Evolutionary conservation across 2,797 vertebrate genomes (phyloP).

Genomic region (Euthynnus affinis): DNA sequence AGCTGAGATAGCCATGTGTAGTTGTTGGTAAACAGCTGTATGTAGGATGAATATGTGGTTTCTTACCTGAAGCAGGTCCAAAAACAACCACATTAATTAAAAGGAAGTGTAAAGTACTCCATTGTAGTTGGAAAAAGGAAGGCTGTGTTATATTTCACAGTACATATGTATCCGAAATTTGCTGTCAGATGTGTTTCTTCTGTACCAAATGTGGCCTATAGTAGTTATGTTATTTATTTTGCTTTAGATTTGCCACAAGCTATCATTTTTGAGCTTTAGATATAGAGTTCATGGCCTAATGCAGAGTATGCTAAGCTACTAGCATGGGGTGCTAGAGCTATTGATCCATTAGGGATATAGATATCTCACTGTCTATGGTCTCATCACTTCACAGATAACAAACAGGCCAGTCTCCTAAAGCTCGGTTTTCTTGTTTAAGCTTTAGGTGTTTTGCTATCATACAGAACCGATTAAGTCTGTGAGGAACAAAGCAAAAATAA

Average conservation of each 20-base stretch:
- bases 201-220: neutral
- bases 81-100: too few relatives aligned
- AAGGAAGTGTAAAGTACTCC: neutral
- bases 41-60: neutral
- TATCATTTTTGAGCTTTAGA: neutral
- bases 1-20: too few relatives aligned
- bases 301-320: neutral
- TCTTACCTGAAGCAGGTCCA: neutral
- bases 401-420: neutral
- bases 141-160: neutral
- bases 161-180: neutral
- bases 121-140: neutral
- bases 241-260: too few relatives aligned
- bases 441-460: neutral
- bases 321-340: neutral
- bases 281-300: neutral
- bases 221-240: too few relatives aligned
- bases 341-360: neutral
- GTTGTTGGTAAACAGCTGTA: neutral
- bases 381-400: conserved; percentile 2
- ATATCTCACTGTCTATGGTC: neutral
- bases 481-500: neutral
- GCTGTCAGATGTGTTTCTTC: neutral
- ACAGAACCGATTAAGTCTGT: neutral
- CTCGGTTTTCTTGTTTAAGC: neutral